Conservation (phyloP, 2,113 vertebrate species). For the Aleadryas rufinucha region DNA sequence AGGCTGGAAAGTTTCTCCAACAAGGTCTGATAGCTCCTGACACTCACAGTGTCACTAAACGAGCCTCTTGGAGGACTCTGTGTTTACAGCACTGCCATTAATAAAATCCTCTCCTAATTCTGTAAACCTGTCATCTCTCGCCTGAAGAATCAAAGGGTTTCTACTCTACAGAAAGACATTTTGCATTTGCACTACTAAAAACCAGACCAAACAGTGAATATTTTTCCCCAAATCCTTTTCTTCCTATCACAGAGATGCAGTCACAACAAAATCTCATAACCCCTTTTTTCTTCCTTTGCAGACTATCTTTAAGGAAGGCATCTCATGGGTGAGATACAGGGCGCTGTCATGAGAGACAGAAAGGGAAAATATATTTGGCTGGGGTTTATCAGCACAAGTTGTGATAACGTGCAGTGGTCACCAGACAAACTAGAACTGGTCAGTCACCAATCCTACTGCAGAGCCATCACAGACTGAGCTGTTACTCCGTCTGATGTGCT, state of each 20-base stretch:
- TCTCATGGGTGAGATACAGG: neutral
- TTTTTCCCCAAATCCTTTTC: neutral
- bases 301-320: neutral
- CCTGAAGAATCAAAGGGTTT: constrained; percentile 48
- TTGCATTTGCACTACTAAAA: constrained; percentile 43
- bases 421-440: neutral
- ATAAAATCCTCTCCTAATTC: constrained; percentile 38
- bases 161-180: constrained; percentile 25
- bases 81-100: constrained; percentile 39
- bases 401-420: neutral
- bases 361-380: neutral
- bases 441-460: neutral
- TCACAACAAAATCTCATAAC: neutral
- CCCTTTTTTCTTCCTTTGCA: neutral
- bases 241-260: neutral
- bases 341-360: neutral
- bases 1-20: neutral
- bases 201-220: neutral
- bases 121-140: neutral
- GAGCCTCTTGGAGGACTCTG: neutral
- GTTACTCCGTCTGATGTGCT: neutral
- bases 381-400: neutral
- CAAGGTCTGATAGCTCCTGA: constrained; percentile 5
- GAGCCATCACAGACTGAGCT: neutral
- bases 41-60: neutral